Base-by-base conservation (phyloP, 2,797 vertebrate species). In the Molothrus ater region DNA sequence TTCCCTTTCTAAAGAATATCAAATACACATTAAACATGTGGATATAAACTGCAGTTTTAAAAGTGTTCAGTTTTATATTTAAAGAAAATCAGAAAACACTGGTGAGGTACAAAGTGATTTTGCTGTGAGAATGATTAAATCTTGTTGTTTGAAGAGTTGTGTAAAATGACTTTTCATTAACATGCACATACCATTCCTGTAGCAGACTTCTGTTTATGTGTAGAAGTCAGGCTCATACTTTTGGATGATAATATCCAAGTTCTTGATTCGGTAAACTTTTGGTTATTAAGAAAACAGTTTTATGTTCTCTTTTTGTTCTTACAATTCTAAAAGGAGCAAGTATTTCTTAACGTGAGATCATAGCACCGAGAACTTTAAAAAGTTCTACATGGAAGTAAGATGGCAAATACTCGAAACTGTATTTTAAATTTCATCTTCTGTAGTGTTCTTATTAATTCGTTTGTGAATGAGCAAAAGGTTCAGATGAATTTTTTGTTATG, bases 81-180 rank as follows among this genome's bases (percentile, higher is more conserved):
- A 81, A 95, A 95, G 82, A 65, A 89, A 92, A 96, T 63, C 40
- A 76, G 76, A 92, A 97, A 89, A 88, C 65, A 66, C 57, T 88
- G 80, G 31, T 59, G 85, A 96, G 80, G 45, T 90, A 65, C 79
- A 74, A 91, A 80, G 71, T 88, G 19, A 79, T 95, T 96, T 96
- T 97, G 86, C 86, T 78, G 26, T 95, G 56, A 94, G 95, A 90
- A 72, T 80, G 1, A 96, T 97, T 95, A 94, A 96, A 96, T 76
- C 59, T 66, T 90, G 60, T 88, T 95, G 88, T 94, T 92, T 81
- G 56, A 91, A 95, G 89, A 94, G 90, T 40, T 93, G 85, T 84
- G 73, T 96, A 94, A 96, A 95, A 90, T 89, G 72, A 93, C 53
- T 92, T 96, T 95, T 94, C 88, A 93, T 96, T 90, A 76, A 45